Percentiles rank a stretch among this genome's conserved stretches.
These are phyloP conservation scores for Prinia subflava DNA, from an alignment of 2,113 vertebrate genomes.

Conservation along the genomic window DNA sequence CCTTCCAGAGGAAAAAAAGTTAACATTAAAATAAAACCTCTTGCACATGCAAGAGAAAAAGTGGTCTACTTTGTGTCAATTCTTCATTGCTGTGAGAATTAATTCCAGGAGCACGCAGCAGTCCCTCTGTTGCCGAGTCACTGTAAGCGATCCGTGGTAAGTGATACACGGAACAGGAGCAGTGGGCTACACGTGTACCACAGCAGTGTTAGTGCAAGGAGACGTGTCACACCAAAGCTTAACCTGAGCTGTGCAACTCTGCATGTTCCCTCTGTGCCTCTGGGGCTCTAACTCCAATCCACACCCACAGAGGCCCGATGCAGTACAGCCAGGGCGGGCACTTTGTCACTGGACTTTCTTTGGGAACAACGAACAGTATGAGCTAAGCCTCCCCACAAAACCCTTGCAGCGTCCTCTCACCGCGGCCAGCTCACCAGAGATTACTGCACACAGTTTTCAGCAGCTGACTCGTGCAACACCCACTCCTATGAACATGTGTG, in stretches of 20 bases:
- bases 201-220: neutral
- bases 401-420: neutral
- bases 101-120: neutral
- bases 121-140: neutral
- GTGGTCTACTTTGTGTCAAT: neutral
- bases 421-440: neutral
- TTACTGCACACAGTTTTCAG: neutral
- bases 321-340: neutral
- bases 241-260: neutral
- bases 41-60: neutral
- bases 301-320: neutral
- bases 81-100: neutral
- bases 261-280: neutral
- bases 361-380: accelerated
- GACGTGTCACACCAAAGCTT: neutral
- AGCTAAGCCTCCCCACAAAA: neutral
- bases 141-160: neutral
- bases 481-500: neutral
- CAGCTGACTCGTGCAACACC: neutral
- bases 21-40: neutral
- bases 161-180: neutral
- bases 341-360: neutral
- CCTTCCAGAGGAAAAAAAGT: neutral
- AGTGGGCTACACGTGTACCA: neutral
- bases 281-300: neutral